Conservation (phyloP, 2,888 invertebrate species). For the Arge pagana region DNA sequence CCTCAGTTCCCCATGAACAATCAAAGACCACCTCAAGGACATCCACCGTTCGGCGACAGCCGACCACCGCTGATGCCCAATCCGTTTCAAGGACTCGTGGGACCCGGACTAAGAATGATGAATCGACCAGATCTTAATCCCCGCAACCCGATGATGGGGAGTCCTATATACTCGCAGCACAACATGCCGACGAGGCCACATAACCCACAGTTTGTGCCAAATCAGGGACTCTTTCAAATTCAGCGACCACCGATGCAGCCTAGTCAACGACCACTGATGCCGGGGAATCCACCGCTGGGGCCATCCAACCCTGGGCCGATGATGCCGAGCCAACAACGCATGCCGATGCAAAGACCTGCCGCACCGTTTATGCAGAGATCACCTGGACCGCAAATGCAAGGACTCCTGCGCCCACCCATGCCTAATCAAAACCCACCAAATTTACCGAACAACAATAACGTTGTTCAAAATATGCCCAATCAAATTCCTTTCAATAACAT, state of each 20-base stretch:
- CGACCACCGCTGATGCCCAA: constrained; percentile 39
- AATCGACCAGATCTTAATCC: constrained; percentile 44
- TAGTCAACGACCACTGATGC: constrained; percentile 35
- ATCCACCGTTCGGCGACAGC: constrained; percentile 42
- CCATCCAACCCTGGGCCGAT: constrained; percentile 28
- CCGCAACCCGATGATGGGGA: constrained; percentile 35
- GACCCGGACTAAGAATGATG: constrained; percentile 39
- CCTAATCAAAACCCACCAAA: constrained; percentile 41
- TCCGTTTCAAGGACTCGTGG: constrained; percentile 39
- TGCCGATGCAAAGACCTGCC: no score
- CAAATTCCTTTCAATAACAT: constrained; percentile 42
- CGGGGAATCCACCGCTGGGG: constrained; percentile 29
- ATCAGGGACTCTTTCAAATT: constrained; percentile 37
- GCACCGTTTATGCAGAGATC: no score
- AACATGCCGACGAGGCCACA: constrained; percentile 37
- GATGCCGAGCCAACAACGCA: background rate
- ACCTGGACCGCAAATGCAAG: constrained; percentile 32
- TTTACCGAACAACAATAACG: no score
- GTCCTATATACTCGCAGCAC: constrained; percentile 37
- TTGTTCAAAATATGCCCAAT: constrained; percentile 30
- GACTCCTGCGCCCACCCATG: constrained; percentile 37
- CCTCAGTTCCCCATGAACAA: constrained; percentile 13
- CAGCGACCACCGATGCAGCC: constrained; percentile 36
- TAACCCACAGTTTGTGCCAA: constrained; percentile 25
- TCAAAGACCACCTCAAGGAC: constrained; percentile 33